Evolutionary conservation across 2,888 invertebrate species (phyloP), one percentile per base, ranked within the genome.

Genomic region (Eupithecia vulgata): DNA sequence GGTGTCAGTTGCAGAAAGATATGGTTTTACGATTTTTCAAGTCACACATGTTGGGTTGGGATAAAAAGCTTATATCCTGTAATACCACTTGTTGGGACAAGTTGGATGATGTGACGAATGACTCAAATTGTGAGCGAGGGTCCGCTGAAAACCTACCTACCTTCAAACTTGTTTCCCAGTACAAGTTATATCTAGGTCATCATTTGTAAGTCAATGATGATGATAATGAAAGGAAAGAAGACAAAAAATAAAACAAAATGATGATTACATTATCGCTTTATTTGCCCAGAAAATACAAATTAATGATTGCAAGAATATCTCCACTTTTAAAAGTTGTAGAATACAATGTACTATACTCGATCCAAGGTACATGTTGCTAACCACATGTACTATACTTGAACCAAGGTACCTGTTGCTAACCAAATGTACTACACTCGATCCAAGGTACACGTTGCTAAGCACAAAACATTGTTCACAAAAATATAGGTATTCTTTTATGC

Each of bases 261-360:
- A 78, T 82, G 83, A 85, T 88, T 90, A 91, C 88, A 90, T 91
- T 89, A 93, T 90, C 90, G 90, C 91, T 94, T 94, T 94, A 94
- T 92, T 94, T 90, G 92, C 93, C 94, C 93, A 91, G 91, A 91
- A 91, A 92, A 93, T 93, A 94, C 90, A 93, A 93, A 93, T 91
- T 82, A 92, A 93, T 91, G 87, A 90, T 90, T 91, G 90, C 90
- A 91, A 92, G 90, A 91, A 92, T 90, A 92, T 87, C 88, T 89
- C 86, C 88, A 88, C 87, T 87, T 86, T 81, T 83, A 72, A 78
- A 84, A 83, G 80, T 87, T 83, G 84, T 86, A 85, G 82, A 87
- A 86, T 85, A 90, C 87, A 87, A 87, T 87, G 85, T 81, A 72
- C 66, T 72, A 57, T 25, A 57, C 57, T 25, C 57, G 57, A 25